Conservation (phyloP, 2,113 vertebrate genomes). For the Pao palembangensis region DNA sequence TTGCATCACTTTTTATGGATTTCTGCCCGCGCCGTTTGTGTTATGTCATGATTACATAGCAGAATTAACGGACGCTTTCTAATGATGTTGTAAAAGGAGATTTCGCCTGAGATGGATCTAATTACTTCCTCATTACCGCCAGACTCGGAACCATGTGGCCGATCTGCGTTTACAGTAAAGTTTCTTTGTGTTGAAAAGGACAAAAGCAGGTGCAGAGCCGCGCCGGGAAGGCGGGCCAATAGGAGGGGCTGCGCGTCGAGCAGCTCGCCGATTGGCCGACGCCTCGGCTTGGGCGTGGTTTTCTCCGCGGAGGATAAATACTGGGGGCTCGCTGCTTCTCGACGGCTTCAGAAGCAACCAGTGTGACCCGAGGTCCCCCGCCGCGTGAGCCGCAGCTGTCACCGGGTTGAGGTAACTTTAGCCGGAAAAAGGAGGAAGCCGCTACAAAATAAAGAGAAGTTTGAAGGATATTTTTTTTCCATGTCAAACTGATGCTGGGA, state of each 20-base stretch:
- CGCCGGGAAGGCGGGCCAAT: conserved; percentile 27
- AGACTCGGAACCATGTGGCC: conserved; percentile 27
- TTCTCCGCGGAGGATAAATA: conserved; percentile 27
- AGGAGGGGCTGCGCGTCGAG: conserved; percentile 21
- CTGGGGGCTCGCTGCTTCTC: conserved; percentile 5
- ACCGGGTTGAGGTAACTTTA: conserved; percentile 20
- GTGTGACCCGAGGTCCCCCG: not conserved
- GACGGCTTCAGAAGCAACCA: not conserved
- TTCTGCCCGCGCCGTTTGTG: too few relatives aligned
- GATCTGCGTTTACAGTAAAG: conserved; percentile 13
- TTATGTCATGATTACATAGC: too few relatives aligned
- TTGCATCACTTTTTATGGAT: too few relatives aligned
- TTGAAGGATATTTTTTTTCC: too few relatives aligned
- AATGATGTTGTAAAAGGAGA: not conserved
- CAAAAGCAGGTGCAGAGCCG: conserved; percentile 75
- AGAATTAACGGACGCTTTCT: too few relatives aligned
- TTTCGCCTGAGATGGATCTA: not conserved
- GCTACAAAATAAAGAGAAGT: not conserved
- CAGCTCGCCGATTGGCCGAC: conserved; percentile 46
- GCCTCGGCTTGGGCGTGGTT: conserved; percentile 19
- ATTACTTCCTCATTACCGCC: conserved; percentile 20
- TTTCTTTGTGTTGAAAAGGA: conserved; percentile 70
- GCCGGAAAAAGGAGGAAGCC: not conserved
- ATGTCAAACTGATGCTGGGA: conserved; percentile 38
- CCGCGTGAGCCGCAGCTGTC: not conserved